Evolutionary conservation across 2,888 invertebrate species (phyloP), one percentile per base, ranked within the genome.

Genomic region (Acholoe squamosa): DNA sequence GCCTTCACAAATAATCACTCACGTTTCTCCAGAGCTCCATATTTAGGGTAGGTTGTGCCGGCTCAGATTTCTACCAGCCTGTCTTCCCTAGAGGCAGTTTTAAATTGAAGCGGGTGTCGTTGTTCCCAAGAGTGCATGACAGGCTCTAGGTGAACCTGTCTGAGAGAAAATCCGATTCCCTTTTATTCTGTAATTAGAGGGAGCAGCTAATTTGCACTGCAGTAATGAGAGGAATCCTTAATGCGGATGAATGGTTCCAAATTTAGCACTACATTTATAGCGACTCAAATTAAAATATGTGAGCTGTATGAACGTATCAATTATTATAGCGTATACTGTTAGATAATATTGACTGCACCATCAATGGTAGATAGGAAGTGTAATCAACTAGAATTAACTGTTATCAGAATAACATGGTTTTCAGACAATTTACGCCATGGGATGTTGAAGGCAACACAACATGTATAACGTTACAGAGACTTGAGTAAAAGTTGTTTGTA

Each of bases 91-190:
- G 3, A 61, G 61, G 61, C 61, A 3, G n/a, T 61, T 61, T 61
- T n/a, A 61, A 61, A 61, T 61, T 61, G 19, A 61, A 61, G 22
- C 61, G 19, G 61, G 61, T 14, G 22, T 19, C 61, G n/a, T 61
- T 61, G 61, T 61, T 61, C 14, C 61, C n/a, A n/a, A 61, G 61
- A 61, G 61, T 61, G 43, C 43, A 43, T 43, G 61, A 61, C 61
- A 61, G 61, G 61, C 19, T 61, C 61, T 61, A 3, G 14, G 61
- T 19, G 61, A 61, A 61, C 7, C 61, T 61, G 61, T 61, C 61
- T 61, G 7, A 19, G 14, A 19, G 22, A 61, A 61, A 61, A 61
- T 61, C 61, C 61, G 61, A 61, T 61, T 61, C n/a, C 61, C 71
- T 28, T 67, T 71, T 28, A 71, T 71, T 28, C 71, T 71, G 28